Base-by-base conservation (phyloP, 2,797 vertebrate genomes). In the Rachycentron canadum region DNA sequence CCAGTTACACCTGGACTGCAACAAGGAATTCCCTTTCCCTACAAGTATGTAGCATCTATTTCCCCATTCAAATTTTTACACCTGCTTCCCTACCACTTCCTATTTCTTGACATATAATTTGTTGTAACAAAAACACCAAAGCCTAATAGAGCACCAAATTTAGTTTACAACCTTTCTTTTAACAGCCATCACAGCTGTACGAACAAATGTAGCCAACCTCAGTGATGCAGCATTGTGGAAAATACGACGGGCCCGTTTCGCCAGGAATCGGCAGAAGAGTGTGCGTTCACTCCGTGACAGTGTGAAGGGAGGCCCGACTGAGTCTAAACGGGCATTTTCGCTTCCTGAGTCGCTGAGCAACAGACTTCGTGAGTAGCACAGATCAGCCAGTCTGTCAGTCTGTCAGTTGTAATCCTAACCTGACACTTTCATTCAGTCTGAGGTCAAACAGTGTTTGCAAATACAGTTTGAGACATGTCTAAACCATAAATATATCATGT, bases 21-120 rank as follows among this genome's bases (percentile, higher is more conserved):
- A 99, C 94, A 99, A 99, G 93, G 98, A 99, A 86, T 99, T 99
- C 88, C 98, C 98, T 69, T 99, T 99, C 81, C 98, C 98, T 61
- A 99, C 97, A 75, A 99, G 98, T 99, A 95, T 86, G 96, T 92
- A 78, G 49, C 62, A 11, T 19, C 41, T 16, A 1, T 66, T 7
- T 64, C 49, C 19, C 36, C 60, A 45, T 74, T 82, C 32, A 85
- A 32, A 55, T 55, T 36, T 53, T 78, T 25, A 32, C 34, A 36
- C 32, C 52, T 58, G 23, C 25, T 53, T 28, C 8, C 11, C n/a
- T 16, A 16, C 3, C n/a, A 14, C 49, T 55, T 26, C 16, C 10
- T 17, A 1, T 60, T 70, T 38, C 5, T 52, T 34, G 3, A 36
- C 14, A 56, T 50, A 23, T 56, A 34, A 23, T 81, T 16, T 61